Evolutionary conservation across 2,888 invertebrate genomes (phyloP).

Genomic region (Sisyra nigra): DNA sequence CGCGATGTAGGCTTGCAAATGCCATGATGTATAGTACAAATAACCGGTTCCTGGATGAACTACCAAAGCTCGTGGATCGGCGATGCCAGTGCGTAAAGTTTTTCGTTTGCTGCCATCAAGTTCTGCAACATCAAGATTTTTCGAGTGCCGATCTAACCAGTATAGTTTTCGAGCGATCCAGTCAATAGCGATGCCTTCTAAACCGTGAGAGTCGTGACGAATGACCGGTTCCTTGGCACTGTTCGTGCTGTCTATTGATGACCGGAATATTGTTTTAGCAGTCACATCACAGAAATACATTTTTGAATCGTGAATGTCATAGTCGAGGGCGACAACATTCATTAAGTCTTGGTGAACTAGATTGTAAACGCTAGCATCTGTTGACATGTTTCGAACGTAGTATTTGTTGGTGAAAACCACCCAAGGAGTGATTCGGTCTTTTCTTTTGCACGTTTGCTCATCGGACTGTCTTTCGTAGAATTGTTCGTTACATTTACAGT

Average conservation of each 20-base stretch:
- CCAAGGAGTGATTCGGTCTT: constrained; percentile 70
- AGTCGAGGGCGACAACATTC: constrained; percentile 94
- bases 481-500: constrained; percentile 88
- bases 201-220: constrained; percentile 82
- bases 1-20: constrained; percentile 87
- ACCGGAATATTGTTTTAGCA: constrained; percentile 83
- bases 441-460: constrained; percentile 80
- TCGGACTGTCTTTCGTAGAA: constrained; percentile 78
- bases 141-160: constrained; percentile 90
- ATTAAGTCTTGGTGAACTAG: constrained; percentile 87
- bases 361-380: constrained; percentile 71
- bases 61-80: constrained; percentile 86
- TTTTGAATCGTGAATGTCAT: constrained; percentile 67
- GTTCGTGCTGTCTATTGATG: constrained; percentile 33
- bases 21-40: constrained; percentile 94
- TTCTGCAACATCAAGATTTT: constrained; percentile 90
- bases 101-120: constrained; percentile 82
- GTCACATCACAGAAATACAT: constrained; percentile 95
- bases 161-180: constrained; percentile 94
- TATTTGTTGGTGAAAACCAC: constrained; percentile 92
- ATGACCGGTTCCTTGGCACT: constrained; percentile 70
- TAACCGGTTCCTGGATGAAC: constrained; percentile 91
- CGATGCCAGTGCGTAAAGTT: constrained; percentile 74
- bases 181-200: constrained; percentile 95
- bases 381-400: constrained; percentile 90